Base-by-base conservation (phyloP, 2,113 vertebrate species). In the Chascanopsetta lugubris region DNA sequence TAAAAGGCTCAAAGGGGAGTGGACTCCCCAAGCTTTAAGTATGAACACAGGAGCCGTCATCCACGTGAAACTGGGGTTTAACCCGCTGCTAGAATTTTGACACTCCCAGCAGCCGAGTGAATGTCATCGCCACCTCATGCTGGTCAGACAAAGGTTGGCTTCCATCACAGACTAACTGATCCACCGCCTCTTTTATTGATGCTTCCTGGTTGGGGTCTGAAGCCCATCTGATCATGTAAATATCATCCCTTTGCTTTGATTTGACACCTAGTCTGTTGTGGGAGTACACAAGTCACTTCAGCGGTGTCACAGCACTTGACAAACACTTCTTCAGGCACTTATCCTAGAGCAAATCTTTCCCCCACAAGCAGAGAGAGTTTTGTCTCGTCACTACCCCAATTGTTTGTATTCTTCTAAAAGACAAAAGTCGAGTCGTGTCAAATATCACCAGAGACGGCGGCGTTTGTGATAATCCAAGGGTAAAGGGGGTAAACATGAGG, bases 401-500 rank as follows among this genome's bases (percentile, higher is more conserved):
- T 61, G 72, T 77, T 72, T 74, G 34, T 61, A 74, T 10, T 45
- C 20, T 17, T 18, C 36, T 79, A 2, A 9, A 9, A 46, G 47
- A 15, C 30, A 73, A 61, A 7, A 60, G 75, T 69, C 60, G 64
- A 61, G 59, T 25, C 46, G 61, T 72, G 71, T 86, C 64, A 80
- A 32, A 70, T 83, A 73, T 80, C 71, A 50, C 57, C 29, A 51
- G 68, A 60, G 34, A 62, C 61, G 66, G 70, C 68, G 50, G 38
- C 32, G 46, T 69, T 2, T 74, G 75, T 69, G 71, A 77, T 86
- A 82, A 83, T 87, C 71, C 87, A 80, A 84, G 85, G 85, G 85
- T 89, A 91, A 83, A 86, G 34, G 83, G 87, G 87, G 87, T 82
- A 89, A 92, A 91, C 89, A 82, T 64, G 79, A 83, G 81, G 72